These are phyloP conservation scores for Melieria picta DNA, from an alignment of 2,888 invertebrate species.

Conservation along the genomic window DNA sequence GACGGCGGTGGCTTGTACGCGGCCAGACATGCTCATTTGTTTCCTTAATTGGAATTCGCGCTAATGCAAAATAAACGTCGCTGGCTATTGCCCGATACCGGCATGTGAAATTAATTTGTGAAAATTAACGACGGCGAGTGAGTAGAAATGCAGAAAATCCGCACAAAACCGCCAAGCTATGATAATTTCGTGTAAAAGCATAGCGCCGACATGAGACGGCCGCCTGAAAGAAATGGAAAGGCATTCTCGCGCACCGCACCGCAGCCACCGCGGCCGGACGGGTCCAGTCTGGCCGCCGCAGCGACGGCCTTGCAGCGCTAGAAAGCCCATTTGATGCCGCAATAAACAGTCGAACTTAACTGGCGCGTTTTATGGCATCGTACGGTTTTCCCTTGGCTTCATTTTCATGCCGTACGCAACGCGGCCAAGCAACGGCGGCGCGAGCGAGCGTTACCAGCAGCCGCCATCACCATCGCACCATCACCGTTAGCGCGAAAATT, in stretches of 20 bases:
- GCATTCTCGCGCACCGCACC: neutral
- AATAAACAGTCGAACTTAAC: too few relatives aligned
- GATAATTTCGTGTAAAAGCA: neutral
- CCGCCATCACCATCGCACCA: neutral
- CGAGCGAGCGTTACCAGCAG: conserved; percentile 10
- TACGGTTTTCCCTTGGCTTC: too few relatives aligned
- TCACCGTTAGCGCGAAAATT: conserved; percentile 12
- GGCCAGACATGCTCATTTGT: conserved; percentile 39
- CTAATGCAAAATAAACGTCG: conserved; percentile 23
- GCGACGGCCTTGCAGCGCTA: too few relatives aligned
- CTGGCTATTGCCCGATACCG: neutral
- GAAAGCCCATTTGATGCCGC: too few relatives aligned
- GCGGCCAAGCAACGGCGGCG: conserved; percentile 7
- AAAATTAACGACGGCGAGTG: conserved; percentile 19
- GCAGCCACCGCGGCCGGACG: too few relatives aligned
- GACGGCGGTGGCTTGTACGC: conserved; percentile 1
- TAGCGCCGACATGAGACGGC: neutral
- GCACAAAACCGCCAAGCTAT: neutral
- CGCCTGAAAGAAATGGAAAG: conserved; percentile 17
- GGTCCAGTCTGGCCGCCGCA: too few relatives aligned
- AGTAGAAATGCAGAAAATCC: neutral
- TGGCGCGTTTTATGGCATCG: too few relatives aligned
- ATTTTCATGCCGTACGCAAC: too few relatives aligned
- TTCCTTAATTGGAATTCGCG: conserved; percentile 40
- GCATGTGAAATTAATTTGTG: conserved; percentile 28